Evolutionary conservation across 2,113 vertebrate species (phyloP).

Genomic region (Porphyrio hochstetteri): DNA sequence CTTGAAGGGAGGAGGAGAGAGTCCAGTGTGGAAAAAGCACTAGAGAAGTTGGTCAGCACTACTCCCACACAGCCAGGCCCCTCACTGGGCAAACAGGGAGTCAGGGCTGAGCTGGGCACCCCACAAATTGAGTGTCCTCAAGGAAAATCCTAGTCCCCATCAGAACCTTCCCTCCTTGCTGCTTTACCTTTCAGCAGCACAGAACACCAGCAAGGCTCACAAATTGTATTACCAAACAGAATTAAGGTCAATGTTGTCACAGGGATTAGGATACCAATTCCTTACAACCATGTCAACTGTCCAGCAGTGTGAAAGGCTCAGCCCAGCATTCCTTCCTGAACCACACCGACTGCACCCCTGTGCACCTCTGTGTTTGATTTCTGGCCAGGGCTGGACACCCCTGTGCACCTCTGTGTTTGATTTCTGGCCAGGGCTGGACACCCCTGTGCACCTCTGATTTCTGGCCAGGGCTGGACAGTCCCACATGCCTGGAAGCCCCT

Average conservation of each 20-base stretch:
- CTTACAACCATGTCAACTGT: not conserved
- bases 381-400: not conserved
- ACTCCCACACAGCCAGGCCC: not conserved
- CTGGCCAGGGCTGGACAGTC: not conserved
- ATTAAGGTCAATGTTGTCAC: conserved; percentile 43
- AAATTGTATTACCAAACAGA: conserved; percentile 39
- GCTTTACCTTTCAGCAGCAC: not conserved
- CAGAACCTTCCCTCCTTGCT: not conserved
- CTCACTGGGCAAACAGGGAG: not conserved
- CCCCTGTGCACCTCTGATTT: not conserved
- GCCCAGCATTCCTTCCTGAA: not conserved
- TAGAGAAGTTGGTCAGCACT: not conserved
- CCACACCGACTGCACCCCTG: not conserved
- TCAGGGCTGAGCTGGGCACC: not conserved
- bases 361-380: not conserved
- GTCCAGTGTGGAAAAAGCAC: not conserved
- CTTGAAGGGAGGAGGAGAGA: not conserved
- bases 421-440: not conserved
- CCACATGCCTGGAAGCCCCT: not conserved
- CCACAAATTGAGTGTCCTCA: not conserved
- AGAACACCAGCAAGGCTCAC: not conserved
- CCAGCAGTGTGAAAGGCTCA: not conserved
- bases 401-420: not conserved
- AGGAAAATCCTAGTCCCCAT: not conserved
- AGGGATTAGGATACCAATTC: conserved; percentile 41